Evolutionary conservation across 2,797 vertebrate species (phyloP).

Genomic region (Hippocampus kuda): DNA sequence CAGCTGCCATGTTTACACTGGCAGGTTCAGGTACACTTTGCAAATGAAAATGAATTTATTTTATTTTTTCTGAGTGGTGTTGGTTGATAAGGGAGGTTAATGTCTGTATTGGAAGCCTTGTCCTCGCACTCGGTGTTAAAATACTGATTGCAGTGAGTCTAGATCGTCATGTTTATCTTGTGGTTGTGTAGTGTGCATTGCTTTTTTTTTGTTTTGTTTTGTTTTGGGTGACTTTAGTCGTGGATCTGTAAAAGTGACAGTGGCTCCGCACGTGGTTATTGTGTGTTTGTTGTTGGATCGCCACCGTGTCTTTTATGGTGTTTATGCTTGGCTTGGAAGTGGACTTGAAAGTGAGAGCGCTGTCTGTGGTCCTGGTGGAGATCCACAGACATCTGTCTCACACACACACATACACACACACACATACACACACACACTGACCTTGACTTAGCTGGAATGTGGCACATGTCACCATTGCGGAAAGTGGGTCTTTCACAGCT

Average conservation of each 20-base stretch:
- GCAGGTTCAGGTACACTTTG: no score
- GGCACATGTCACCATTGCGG: constrained; percentile 27
- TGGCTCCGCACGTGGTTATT: constrained; percentile 26
- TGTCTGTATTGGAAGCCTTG: no score
- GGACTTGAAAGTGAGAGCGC: constrained; percentile 44
- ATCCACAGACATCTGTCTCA: constrained; percentile 51
- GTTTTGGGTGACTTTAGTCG: background rate
- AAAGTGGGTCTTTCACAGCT: background rate
- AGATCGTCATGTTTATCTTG: no score
- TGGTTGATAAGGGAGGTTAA: no score
- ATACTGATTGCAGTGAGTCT: no score
- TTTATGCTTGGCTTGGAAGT: constrained; percentile 48
- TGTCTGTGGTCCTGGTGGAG: constrained; percentile 44
- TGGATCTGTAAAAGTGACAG: background rate
- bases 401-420: no score
- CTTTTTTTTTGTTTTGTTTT: constrained; percentile 8
- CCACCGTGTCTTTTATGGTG: constrained; percentile 26
- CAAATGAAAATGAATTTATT: no score
- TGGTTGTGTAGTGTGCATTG: background rate
- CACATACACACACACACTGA: background rate
- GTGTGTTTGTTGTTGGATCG: constrained; percentile 47
- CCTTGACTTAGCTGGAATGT: constrained; percentile 32
- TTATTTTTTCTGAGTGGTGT: no score
- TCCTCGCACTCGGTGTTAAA: no score
- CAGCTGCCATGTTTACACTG: no score